phyloP scores from a whole-genome alignment of 2,888 invertebrate species.

The Caenorhabditis sp. region DNA sequence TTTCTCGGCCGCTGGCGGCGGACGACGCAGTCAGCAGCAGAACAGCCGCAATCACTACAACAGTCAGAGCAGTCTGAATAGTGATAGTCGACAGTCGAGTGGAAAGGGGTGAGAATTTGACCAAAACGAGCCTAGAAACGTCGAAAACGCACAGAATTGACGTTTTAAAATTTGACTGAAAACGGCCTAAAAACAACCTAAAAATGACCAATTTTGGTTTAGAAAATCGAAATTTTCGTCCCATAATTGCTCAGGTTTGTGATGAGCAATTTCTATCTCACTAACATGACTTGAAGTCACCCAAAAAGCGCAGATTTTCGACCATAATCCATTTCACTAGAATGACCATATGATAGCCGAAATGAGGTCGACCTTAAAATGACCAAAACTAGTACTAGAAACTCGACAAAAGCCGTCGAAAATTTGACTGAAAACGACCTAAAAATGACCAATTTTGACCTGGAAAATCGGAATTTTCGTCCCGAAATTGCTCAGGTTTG shows the following conservation, averaged over 20 bases:
- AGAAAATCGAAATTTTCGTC: background rate
- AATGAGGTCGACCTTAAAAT: too few species aligned
- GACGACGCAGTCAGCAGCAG: background rate
- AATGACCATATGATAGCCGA: too few species aligned
- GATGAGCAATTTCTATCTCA: too few species aligned
- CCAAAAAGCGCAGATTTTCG: background rate
- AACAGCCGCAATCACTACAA: conserved; percentile 47
- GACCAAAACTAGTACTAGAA: background rate
- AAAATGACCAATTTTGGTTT: background rate
- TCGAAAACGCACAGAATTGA: too few species aligned
- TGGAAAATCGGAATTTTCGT: background rate
- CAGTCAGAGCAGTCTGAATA: conserved; percentile 62
- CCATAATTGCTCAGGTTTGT: too few species aligned
- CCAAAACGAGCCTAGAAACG: background rate
- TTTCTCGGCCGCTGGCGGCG: background rate
- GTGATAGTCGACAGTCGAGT: conserved; percentile 36
- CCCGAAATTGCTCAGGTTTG: too few species aligned
- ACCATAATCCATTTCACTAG: too few species aligned
- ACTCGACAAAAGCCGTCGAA: background rate
- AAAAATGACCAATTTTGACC: background rate
- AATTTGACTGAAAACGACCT: background rate
- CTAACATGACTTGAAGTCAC: too few species aligned
- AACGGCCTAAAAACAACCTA: too few species aligned
- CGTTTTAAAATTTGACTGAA: background rate
- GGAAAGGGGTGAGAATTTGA: conserved; percentile 2